Conservation (phyloP, 2,113 vertebrate species). For the Climacteris rufus region DNA sequence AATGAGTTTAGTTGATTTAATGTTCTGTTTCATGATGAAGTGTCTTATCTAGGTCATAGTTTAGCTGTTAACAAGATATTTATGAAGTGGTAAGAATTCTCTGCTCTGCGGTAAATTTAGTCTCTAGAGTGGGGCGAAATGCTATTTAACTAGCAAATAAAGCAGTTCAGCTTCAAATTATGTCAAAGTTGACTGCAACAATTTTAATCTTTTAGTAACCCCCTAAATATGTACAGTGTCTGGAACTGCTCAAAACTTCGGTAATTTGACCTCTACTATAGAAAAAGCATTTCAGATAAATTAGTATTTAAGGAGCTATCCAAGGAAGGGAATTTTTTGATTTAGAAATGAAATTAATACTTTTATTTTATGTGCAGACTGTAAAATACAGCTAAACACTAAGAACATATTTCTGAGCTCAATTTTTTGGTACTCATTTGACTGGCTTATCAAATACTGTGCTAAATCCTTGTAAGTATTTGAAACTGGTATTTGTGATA, state of each 20-base stretch:
- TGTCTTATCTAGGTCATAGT: slow-evolving; percentile 22
- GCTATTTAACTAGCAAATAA: slow-evolving; percentile 10
- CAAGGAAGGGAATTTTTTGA: background rate
- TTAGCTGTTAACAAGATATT: slow-evolving; percentile 23
- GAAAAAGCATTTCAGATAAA: background rate
- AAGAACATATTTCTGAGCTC: background rate
- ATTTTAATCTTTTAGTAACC: slow-evolving; percentile 20
- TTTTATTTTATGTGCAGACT: background rate
- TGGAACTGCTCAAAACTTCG: background rate
- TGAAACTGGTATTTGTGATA: background rate
- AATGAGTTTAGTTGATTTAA: slow-evolving; percentile 2
- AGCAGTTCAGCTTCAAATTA: slow-evolving; percentile 11
- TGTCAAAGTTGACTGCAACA: slow-evolving; percentile 6
- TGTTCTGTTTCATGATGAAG: slow-evolving; percentile 5
- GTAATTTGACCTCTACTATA: background rate
- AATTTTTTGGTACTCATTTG: background rate
- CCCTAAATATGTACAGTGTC: background rate
- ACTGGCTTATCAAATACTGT: background rate
- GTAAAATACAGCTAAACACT: background rate
- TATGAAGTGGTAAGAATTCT: slow-evolving; percentile 44
- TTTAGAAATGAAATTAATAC: background rate
- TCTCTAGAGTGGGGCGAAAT: slow-evolving; percentile 6
- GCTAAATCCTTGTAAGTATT: background rate
- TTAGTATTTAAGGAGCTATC: background rate
- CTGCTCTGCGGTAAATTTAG: background rate